These are phyloP conservation scores for Heliconius aoede DNA, from an alignment of 2,888 invertebrate species.

Conservation along the genomic window DNA sequence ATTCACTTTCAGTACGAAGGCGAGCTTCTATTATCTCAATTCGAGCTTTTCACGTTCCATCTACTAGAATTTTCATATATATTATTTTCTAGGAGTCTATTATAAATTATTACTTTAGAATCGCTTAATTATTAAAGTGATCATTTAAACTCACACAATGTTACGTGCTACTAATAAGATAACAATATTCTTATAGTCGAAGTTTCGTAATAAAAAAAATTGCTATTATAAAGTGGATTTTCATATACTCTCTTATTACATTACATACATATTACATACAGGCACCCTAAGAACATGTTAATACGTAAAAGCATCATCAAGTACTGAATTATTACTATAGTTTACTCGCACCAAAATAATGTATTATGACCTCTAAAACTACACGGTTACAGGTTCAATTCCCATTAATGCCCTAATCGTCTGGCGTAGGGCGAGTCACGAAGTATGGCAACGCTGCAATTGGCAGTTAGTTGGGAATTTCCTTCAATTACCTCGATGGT, in stretches of 20 bases:
- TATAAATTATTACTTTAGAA: not conserved
- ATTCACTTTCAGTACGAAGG: slow-evolving; percentile 1
- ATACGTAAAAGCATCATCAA: slow-evolving; percentile 7
- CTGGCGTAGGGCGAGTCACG: slow-evolving; percentile 41
- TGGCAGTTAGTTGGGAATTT: slow-evolving; percentile 44
- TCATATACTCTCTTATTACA: not conserved
- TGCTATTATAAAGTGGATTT: not conserved
- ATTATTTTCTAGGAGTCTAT: not conserved
- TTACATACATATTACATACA: not conserved
- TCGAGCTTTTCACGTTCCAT: not conserved
- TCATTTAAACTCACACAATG: too few relatives aligned
- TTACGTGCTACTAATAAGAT: not conserved
- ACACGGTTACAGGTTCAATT: slow-evolving; percentile 26
- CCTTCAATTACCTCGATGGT: slow-evolving; percentile 40
- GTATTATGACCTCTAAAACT: slow-evolving; percentile 20
- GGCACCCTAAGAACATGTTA: not conserved
- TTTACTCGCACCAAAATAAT: not conserved
- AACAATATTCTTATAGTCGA: not conserved
- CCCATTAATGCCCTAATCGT: slow-evolving; percentile 24
- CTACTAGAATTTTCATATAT: not conserved
- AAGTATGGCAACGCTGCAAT: slow-evolving; percentile 34
- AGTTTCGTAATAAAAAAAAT: not conserved
- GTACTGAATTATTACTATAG: slow-evolving; percentile 18
- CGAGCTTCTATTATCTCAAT: slow-evolving; percentile 8
- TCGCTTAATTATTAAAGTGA: too few relatives aligned